Percentiles rank a stretch among this genome's conserved stretches.
Evolutionary conservation across 1,140 invertebrate genomes (phyloP).

Genomic region (Orussus abietinus): DNA sequence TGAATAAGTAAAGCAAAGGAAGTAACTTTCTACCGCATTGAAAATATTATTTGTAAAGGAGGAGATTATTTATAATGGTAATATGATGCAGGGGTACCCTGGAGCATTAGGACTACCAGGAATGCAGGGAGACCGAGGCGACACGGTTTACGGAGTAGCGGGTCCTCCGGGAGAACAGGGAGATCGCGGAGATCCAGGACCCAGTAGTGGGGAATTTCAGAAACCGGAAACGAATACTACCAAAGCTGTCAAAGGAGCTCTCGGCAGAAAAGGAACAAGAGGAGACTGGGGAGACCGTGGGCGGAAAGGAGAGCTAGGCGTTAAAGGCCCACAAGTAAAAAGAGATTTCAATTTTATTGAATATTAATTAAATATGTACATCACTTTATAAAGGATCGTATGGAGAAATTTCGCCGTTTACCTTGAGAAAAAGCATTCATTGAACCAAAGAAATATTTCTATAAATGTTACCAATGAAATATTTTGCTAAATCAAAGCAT

Average conservation of each 20-base stretch:
- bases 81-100: slow-evolving; percentile 42
- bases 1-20: no score
- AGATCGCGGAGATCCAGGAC: slow-evolving; percentile 51
- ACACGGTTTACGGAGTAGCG: slow-evolving; percentile 35
- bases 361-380: no score
- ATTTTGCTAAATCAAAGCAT: no score
- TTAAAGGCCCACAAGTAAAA: slow-evolving; percentile 53
- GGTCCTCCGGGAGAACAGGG: slow-evolving; percentile 53
- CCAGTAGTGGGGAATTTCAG: slow-evolving; percentile 17
- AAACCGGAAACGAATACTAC: slow-evolving; percentile 17
- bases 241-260: slow-evolving; percentile 44
- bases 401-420: no score
- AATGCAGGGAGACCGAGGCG: slow-evolving; percentile 55
- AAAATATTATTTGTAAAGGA: no score
- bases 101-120: slow-evolving; percentile 57
- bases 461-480: no score
- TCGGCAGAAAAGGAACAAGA: slow-evolving; percentile 54
- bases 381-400: no score
- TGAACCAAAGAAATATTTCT: no score
- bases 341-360: no score
- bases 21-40: no score
- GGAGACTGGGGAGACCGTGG: slow-evolving; percentile 60
- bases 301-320: slow-evolving; percentile 57
- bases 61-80: no score
- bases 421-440: no score